Evolutionary conservation across 2,113 vertebrate genomes (phyloP), one percentile per base, ranked within the genome.

Genomic region (Myotis davidii): DNA sequence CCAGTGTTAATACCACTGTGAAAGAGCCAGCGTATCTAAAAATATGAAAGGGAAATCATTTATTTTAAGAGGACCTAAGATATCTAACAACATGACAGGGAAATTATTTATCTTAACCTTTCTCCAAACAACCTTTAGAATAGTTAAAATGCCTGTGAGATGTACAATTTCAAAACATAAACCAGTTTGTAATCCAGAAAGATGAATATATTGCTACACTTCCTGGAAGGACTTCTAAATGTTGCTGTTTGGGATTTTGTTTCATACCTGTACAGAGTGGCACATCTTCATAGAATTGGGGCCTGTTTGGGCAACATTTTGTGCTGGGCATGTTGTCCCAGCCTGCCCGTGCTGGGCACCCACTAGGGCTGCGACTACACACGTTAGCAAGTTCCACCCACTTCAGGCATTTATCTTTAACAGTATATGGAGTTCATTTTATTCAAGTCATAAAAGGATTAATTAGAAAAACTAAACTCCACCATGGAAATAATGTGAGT

Each of bases 121-220:
- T 6, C 11, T 11, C 82, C 78, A 70, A 76, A 16, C 21, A 34
- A 85, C 11, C 61, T 67, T 88, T 67, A 82, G 16, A 77, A 85
- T 73, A 94, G 12, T 85, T 82, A 61, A 59, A 91, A 91, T 73
- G 37, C 42, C 52, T 20, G 32, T 70, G 17, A 56, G 76, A 69
- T 50, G 7, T 70, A 74, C 2, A 69, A 27, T 91, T 87, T 93
- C 90, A 85, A 85, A 94, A 93, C 42, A 69, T 16, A 93, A 73
- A 69, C 48, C 34, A 78, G 50, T 87, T 86, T 92, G 25, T 74
- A 69, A 90, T 85, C 54, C 50, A 64, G 64, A 92, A 89, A 27
- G 17, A 34, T 67, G 13, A 5, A 27, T 74, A n/a, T 54, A 45
- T 90, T 84, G 34, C 39, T 88, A 39, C 2, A 84, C 54, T 93